Conservation (phyloP, 2,797 vertebrate species). For the Paedocypris micromegethes region DNA sequence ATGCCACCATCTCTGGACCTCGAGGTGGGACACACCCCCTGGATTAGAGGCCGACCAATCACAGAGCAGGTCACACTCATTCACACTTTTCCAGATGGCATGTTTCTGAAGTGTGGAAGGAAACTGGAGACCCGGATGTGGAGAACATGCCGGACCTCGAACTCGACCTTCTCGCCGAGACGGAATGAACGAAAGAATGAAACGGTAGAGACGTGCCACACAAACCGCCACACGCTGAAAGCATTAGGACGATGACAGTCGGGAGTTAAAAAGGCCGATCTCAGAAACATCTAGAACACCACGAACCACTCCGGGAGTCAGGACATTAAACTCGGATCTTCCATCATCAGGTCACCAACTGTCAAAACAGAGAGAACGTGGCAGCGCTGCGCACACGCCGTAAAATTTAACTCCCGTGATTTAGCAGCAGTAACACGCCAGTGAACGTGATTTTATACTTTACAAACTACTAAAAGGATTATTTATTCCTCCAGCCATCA, state of each 20-base stretch:
- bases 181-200: conserved; percentile 32
- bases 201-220: conserved; percentile 40
- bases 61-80: no score
- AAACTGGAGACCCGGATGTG: no score
- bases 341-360: conserved; percentile 48
- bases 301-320: conserved; percentile 43
- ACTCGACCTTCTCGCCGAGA: no score
- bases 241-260: conserved; percentile 49
- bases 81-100: no score
- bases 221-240: conserved; percentile 55
- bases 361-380: conserved; percentile 46
- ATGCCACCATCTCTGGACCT: no score
- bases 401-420: conserved; percentile 41
- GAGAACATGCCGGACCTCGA: no score
- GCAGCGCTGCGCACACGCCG: conserved; percentile 38
- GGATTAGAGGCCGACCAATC: no score
- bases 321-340: conserved; percentile 50
- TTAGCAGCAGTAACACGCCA: conserved; percentile 26
- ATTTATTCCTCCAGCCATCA: no score
- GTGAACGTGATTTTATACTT: conserved; percentile 37
- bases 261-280: conserved; percentile 46
- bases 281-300: conserved; percentile 48
- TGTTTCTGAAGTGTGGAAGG: no score
- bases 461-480: conserved; percentile 32
- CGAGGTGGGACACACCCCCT: no score